These are phyloP conservation scores for Heteropelma amictum DNA, from an alignment of 2,888 invertebrate species.

Conservation along the genomic window DNA sequence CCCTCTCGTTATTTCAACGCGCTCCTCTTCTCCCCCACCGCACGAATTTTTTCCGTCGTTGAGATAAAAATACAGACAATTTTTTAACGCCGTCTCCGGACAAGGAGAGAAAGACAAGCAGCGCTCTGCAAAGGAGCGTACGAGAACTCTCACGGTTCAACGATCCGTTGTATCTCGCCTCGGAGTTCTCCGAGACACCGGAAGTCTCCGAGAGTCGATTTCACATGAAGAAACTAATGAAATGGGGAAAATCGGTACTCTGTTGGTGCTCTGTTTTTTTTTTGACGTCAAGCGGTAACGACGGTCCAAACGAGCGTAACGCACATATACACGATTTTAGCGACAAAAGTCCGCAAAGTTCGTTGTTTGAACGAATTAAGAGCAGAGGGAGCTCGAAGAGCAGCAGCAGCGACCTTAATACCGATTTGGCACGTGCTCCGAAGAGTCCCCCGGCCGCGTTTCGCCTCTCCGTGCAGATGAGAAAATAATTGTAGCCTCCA, in stretches of 20 bases:
- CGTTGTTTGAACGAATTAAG: not conserved
- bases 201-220: conserved; percentile 28
- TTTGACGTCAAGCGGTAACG: no score
- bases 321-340: no score
- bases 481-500: conserved; percentile 16
- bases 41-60: no score
- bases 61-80: conserved; percentile 8
- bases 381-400: not conserved
- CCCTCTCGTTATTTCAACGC: conserved; percentile 38
- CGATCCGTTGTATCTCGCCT: conserved; percentile 25
- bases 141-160: conserved; percentile 29
- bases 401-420: not conserved
- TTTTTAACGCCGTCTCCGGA: not conserved
- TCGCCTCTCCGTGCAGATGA: not conserved
- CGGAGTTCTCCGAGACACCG: conserved; percentile 26
- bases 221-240: no score
- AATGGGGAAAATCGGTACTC: no score
- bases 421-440: not conserved
- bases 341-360: no score
- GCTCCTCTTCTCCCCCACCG: not conserved
- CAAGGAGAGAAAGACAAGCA: not conserved
- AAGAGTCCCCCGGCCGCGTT: not conserved
- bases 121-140: conserved; percentile 12
- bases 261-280: no score
- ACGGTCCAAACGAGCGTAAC: no score